Conservation (phyloP, 2,888 invertebrate species). For the Listrodromus nycthemerus region DNA sequence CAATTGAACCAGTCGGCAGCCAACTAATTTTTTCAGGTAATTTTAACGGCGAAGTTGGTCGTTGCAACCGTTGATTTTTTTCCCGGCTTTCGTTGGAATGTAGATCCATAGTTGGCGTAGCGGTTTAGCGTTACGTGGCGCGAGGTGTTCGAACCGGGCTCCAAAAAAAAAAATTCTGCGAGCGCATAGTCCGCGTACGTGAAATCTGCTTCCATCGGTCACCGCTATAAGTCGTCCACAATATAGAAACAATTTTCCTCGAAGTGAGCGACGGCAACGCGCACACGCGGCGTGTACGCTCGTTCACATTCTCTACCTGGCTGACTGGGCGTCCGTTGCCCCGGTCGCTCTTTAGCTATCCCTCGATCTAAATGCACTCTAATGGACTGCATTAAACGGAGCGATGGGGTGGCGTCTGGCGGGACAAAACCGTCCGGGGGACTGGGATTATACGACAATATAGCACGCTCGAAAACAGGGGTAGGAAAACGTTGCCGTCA, state of each 20-base stretch:
- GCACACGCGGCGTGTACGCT: conserved; percentile 27
- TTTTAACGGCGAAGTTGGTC: neutral
- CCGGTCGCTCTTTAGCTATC: conserved; percentile 83
- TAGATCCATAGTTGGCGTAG: neutral
- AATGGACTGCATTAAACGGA: conserved; percentile 85
- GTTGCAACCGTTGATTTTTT: neutral
- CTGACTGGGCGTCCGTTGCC: conserved; percentile 56
- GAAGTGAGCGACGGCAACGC: conserved; percentile 54
- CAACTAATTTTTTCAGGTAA: neutral
- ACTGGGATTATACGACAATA: conserved; percentile 65
- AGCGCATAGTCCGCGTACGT: neutral
- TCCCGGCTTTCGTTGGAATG: neutral
- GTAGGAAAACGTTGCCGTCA: conserved; percentile 50
- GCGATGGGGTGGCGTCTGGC: conserved; percentile 72
- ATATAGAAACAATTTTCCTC: conserved; percentile 59
- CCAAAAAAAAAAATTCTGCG: neutral
- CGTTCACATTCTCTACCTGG: conserved; percentile 37
- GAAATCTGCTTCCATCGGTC: conserved; percentile 14
- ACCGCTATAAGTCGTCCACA: conserved; percentile 67
- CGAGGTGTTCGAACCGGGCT: neutral
- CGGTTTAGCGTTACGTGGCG: neutral
- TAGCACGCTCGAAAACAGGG: conserved; percentile 73
- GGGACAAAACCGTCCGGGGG: conserved; percentile 68
- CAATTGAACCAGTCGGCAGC: neutral
- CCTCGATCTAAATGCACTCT: conserved; percentile 84